Evolutionary conservation across 2,113 vertebrate species (phyloP), one percentile per base, ranked within the genome.

Genomic region (Sinocyclocheilus grahami): DNA sequence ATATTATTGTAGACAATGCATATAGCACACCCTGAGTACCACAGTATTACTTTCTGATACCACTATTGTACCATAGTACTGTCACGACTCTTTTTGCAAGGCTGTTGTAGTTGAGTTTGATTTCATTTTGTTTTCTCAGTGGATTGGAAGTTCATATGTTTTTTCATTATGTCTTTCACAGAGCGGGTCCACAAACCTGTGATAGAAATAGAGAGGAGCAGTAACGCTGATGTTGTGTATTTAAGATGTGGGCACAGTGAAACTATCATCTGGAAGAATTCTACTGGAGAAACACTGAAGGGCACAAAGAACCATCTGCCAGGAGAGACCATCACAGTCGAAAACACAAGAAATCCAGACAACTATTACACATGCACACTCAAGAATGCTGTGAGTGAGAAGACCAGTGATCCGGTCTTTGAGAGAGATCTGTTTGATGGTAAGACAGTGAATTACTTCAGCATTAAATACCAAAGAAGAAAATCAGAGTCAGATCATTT

Each of bases 141-240:
- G 22, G 3, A 62, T 1, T 24, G 60, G 10, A 62, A 3, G 10
- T 11, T 63, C 10, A 24, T 63, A 63, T 4, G 51, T 14, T 53
- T 53, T 37, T 72, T 74, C 71, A 12, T 74, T 75, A 16, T 78
- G 65, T 62, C 10, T 14, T 65, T 65, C 10, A 46, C 78, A 81
- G 78, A 65, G 20, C 5, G 0, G 11, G 33, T 81, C n/a, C 11
- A 37, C 6, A 27, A 24, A 81, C 78, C 78, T 60, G 0, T 0
- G 55, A 62, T 63, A 3, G 16, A 0, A 1, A 3, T 0, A 39
- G 78, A 62, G 16, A 0, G 0, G 7, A 39, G 3, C 12, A 14
- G 0, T 14, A 14, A 14, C 5, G 1, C 8, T 60, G 1, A 11
- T 46, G 37, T 5, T 24, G 20, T 46, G 12, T 46, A 24, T 65